Evolutionary conservation across 2,113 vertebrate species (phyloP), one percentile per base, ranked within the genome.

Genomic region (Syrmaticus mikado): DNA sequence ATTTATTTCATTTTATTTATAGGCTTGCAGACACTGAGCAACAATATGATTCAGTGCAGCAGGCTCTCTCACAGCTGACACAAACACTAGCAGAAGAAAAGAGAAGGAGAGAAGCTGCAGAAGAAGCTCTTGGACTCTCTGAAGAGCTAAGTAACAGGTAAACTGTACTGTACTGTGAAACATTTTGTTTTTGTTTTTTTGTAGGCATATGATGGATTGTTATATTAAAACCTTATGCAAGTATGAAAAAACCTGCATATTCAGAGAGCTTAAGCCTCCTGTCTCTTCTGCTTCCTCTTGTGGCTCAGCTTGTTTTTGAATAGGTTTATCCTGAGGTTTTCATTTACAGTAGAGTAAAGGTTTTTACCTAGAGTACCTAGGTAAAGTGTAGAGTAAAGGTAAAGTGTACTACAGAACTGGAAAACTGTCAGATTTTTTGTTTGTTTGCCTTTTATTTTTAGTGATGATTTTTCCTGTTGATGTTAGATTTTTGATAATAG

Each of bases 11-110:
- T 91, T 87, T 89, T 83, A 46, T 57, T 21, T 22, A 2, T 73
- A 99, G 99, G 94, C 97, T 99, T 87, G 80, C 97, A 7, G 98
- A 99, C 94, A 93, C 97, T 30, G 98, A 99, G 91, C 96, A 97
- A 21, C 97, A 97, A 4, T 95, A 97, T 15, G 97, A 97, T 16
- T 93, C 97, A 30, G 58, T 97, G 64, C 98, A 98, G 89, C 98
- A 98, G 81, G 96, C 92, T 2, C 85, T 98, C 36, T 94, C 93
- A 4, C 98, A 96, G 83, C 93, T 98, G 65, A 97, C 96, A 43
- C 97, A 98, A 88, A 92, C 89, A 13, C 95, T 99, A 52, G 94
- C 97, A 4, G 98, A 98, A 36, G 99, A 99, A 94, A 96, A 94
- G 74, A 89, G 85, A 16, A 97, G 98, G 90, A 97, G 99, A 79